phyloP scores from a whole-genome alignment of 2,888 invertebrate genomes.

The Amblyteles armatorius region DNA sequence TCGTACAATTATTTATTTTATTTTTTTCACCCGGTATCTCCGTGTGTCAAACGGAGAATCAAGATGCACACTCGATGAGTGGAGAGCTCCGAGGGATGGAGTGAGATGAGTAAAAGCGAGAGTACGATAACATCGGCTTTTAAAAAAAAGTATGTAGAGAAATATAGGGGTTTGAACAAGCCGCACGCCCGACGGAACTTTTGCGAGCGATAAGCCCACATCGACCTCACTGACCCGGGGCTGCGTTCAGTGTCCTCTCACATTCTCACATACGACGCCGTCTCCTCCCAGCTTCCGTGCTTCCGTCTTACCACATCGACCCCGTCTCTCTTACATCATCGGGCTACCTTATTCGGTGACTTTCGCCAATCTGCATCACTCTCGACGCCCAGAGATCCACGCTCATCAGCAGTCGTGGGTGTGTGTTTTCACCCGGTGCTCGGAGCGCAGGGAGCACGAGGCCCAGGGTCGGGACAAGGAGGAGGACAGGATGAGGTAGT shows the following conservation, averaged over 20 bases:
- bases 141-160: background rate
- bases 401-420: background rate
- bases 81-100: constrained; percentile 12
- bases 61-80: constrained; percentile 3
- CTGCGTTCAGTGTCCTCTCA: background rate
- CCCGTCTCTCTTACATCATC: background rate
- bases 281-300: background rate
- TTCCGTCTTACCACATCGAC: background rate
- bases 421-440: background rate
- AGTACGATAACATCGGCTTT: background rate
- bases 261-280: too few species aligned
- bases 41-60: background rate
- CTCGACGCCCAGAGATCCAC: background rate
- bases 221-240: constrained; percentile 33
- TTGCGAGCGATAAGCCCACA: constrained; percentile 66
- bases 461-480: background rate
- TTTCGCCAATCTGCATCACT: background rate
- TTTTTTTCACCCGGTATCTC: background rate
- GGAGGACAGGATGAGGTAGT: constrained; percentile 10
- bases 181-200: constrained; percentile 62
- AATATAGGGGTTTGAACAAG: background rate
- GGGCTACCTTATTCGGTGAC: background rate
- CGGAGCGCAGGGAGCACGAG: background rate
- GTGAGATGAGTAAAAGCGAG: background rate
- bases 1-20: background rate